phyloP scores from a whole-genome alignment of 2,888 invertebrate genomes.

The Euplexia lucipara region DNA sequence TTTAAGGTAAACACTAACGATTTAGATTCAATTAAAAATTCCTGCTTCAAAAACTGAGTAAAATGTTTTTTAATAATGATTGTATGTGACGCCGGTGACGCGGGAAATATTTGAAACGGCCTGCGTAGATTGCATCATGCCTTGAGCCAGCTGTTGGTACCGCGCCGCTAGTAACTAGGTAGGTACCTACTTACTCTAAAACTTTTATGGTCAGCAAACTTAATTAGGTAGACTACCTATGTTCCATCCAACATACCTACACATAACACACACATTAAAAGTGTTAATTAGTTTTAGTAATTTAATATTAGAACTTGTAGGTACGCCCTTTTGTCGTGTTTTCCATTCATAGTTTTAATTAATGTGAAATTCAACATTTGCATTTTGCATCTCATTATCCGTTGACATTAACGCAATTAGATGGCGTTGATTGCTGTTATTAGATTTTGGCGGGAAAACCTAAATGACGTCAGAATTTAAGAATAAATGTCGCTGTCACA shows the following conservation, averaged over 20 bases:
- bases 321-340: background rate
- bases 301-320: constrained; percentile 13
- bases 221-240: background rate
- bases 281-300: constrained; percentile 32
- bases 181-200: background rate
- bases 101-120: constrained; percentile 47
- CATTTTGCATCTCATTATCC: background rate
- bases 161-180: background rate
- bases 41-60: background rate
- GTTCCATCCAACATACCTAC: background rate
- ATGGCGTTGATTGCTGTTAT: background rate
- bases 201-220: constrained; percentile 40
- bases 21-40: background rate
- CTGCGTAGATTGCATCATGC: constrained; percentile 59
- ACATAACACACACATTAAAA: background rate
- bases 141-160: background rate
- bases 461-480: background rate
- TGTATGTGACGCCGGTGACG: constrained; percentile 13
- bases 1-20: too few relatives aligned
- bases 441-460: constrained; percentile 21
- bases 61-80: background rate
- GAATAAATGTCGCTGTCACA: background rate
- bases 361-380: background rate
- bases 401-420: background rate
- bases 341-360: constrained; percentile 24